A percentile compares a stretch with the other conserved stretches of the same genome.
Conservation (phyloP, 92 coral and sea anemone genomes). For the Epizoanthus scotinus region DNA sequence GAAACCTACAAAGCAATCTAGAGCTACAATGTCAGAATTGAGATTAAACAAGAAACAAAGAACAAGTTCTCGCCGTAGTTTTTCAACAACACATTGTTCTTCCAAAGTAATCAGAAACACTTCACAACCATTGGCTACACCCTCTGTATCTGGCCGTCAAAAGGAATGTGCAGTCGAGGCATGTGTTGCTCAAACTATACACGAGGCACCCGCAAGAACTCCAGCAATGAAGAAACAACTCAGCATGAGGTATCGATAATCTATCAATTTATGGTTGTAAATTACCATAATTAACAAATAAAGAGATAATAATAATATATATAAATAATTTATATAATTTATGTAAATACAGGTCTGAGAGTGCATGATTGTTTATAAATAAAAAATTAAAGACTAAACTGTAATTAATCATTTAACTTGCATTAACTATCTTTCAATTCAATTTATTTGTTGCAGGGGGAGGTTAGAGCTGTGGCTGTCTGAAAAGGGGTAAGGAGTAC, state of each 20-base stretch:
- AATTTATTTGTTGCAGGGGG: slow-evolving; percentile 40
- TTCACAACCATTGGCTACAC: background rate
- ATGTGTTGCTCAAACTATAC: background rate
- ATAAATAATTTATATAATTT: no score
- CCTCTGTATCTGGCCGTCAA: background rate
- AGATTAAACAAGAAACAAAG: background rate
- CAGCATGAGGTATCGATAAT: slow-evolving; percentile 46
- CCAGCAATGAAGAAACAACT: slow-evolving; percentile 41
- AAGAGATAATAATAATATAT: no score
- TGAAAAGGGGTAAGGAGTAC: slow-evolving; percentile 69
- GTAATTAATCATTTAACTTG: no score
- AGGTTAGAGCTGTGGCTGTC: slow-evolving; percentile 71
- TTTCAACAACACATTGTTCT: background rate
- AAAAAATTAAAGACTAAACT: background rate
- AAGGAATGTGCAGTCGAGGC: background rate
- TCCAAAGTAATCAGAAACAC: background rate
- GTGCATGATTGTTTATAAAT: background rate
- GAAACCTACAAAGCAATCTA: background rate
- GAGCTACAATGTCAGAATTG: background rate
- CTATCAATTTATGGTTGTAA: no score
- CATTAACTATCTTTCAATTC: background rate
- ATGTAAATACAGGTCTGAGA: no score
- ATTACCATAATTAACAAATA: no score
- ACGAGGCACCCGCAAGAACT: background rate
- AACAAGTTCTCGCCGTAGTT: background rate